These are phyloP conservation scores for Plutomurus gul DNA, from an alignment of 1,140 invertebrate species.

Conservation along the genomic window DNA sequence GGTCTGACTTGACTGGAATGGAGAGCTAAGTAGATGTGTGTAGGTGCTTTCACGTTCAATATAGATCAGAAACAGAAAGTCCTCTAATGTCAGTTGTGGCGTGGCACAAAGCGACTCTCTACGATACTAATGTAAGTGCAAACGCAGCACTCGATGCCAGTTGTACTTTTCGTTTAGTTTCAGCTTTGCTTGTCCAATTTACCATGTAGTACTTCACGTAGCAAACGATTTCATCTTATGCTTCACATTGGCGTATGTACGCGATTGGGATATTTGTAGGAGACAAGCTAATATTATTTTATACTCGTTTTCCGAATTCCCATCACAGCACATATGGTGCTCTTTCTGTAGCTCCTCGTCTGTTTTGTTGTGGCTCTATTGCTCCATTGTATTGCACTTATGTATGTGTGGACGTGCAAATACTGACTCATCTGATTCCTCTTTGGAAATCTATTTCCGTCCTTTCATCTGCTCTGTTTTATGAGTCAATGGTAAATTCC, in stretches of 20 bases:
- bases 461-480: too few relatives aligned
- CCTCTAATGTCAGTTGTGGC: not conserved
- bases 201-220: not conserved
- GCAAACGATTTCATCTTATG: not conserved
- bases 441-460: too few relatives aligned
- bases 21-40: not conserved
- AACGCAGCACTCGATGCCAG: not conserved
- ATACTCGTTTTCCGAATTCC: slow-evolving; percentile 21
- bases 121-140: not conserved
- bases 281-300: slow-evolving; percentile 32
- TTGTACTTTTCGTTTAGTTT: slow-evolving; percentile 9
- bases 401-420: too few relatives aligned
- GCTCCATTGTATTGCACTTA: too few relatives aligned
- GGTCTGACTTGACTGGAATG: not conserved
- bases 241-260: not conserved
- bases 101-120: not conserved
- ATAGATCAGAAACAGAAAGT: not conserved
- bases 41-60: not conserved
- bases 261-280: not conserved
- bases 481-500: too few relatives aligned
- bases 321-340: slow-evolving; percentile 33
- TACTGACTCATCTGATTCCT: too few relatives aligned
- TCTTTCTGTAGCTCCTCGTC: not conserved
- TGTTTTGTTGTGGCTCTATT: not conserved
- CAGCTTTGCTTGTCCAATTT: not conserved